Base-by-base conservation (phyloP, 2,113 vertebrate genomes). In the Sula dactylatra region DNA sequence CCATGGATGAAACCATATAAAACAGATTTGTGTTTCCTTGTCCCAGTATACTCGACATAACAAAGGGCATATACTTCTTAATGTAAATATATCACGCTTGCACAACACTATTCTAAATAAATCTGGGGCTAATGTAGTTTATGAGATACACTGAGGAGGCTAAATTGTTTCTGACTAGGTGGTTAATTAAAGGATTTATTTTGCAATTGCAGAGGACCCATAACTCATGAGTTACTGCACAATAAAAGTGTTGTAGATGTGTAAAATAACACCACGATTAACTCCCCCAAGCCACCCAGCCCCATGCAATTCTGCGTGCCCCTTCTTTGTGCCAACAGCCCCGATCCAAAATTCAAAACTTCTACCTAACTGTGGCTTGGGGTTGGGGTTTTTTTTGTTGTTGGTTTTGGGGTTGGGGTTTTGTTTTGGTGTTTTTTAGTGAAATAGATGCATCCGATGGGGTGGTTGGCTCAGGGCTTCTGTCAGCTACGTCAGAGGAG, bases 101-200 rank as follows among this genome's bases (percentile, higher is more conserved):
- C 83, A 90, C 83, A 88, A 81, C 45, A 74, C 93, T 78, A 82
- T 90, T 87, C 93, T 93, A 95, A 94, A 95, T 94, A 96, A 97
- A 96, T 96, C 96, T 94, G 95, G 76, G 93, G 74, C 82, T 95
- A 95, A 97, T 96, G 93, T 72, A 95, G 89, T 97, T 97, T 97
- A 97, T 97, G 95, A 93, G 94, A 97, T 93, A 96, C 71, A 92
- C 93, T 50, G 69, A 96, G 92, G 93, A 97, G 94, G 97, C 94
- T 96, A 97, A 97, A 97, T 96, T 97, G 96, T 96, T 97, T 96
- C 94, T 95, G 92, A 96, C 94, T 97, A 96, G 93, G 97, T 97
- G 94, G 91, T 96, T 97, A 97, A 97, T 97, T 97, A 97, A 97
- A 97, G 95, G 96, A 97, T 97, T 97, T 97, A 96, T 97, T 97